Evolutionary conservation across 2,888 invertebrate genomes (phyloP).

Genomic region (Callimorpha dominula): DNA sequence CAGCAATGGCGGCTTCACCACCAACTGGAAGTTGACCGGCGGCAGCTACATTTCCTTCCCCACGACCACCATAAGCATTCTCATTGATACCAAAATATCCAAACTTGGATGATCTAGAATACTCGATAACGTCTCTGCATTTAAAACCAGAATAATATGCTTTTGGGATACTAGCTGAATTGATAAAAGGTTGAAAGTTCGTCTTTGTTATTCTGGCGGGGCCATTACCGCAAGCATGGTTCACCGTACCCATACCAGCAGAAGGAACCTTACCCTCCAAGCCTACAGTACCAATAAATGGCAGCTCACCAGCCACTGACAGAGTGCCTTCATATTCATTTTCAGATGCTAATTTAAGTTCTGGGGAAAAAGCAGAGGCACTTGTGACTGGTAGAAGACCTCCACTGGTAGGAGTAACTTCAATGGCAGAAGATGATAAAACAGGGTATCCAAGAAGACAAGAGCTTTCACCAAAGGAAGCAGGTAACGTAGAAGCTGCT

Average conservation of each 20-base stretch:
- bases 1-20: conserved; percentile 17
- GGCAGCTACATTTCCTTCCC: conserved; percentile 22
- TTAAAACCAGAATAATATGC: neutral
- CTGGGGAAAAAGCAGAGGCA: conserved; percentile 27
- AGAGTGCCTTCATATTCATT: conserved; percentile 42
- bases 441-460: neutral
- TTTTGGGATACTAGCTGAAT: neutral
- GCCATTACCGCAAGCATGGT: conserved; percentile 61
- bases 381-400: conserved; percentile 29
- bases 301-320: conserved; percentile 34
- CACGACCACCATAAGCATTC: neutral
- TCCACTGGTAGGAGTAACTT: conserved; percentile 36
- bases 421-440: neutral
- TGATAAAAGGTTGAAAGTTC: neutral
- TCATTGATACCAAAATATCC: neutral
- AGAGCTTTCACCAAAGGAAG: neutral
- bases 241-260: conserved; percentile 56
- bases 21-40: conserved; percentile 25
- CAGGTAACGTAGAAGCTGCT: neutral
- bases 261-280: conserved; percentile 58
- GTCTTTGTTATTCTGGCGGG: conserved; percentile 44
- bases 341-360: conserved; percentile 41
- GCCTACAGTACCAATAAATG: conserved; percentile 22
- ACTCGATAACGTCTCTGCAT: neutral
- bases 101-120: neutral